Conservation (phyloP, 2,888 invertebrate genomes). For the Pachymerium ferrugineum region DNA sequence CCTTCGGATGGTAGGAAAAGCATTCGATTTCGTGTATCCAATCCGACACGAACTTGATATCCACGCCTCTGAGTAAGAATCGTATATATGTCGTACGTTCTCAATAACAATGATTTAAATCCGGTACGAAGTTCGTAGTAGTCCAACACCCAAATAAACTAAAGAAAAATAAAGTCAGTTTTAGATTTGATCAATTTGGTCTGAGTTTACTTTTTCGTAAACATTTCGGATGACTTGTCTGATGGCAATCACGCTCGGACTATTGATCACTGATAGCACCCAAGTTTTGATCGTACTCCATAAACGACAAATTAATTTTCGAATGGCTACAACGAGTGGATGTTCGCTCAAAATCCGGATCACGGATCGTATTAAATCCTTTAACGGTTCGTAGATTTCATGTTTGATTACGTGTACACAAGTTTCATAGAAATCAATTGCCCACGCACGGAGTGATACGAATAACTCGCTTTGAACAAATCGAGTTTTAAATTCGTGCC, state of each 20-base stretch:
- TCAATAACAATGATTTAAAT: not conserved
- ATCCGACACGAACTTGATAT: conserved; percentile 44
- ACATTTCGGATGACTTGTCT: not conserved
- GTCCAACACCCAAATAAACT: conserved; percentile 32
- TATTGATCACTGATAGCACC: not conserved
- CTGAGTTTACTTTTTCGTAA: not conserved
- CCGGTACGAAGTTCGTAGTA: conserved; percentile 31
- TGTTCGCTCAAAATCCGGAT: conserved; percentile 20
- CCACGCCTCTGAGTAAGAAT: not conserved
- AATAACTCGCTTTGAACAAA: not conserved
- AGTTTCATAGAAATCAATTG: conserved; percentile 37
- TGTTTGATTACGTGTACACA: conserved; percentile 47
- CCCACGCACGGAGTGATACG: conserved; percentile 51
- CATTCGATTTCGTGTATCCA: conserved; percentile 45
- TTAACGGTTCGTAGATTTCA: conserved; percentile 55
- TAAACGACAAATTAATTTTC: not conserved
- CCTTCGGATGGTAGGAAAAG: conserved; percentile 75
- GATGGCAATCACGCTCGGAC: not conserved
- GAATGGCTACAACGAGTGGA: not conserved
- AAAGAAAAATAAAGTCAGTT: not conserved
- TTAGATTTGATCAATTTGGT: not conserved
- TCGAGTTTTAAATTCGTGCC: not conserved
- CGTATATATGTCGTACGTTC: not conserved
- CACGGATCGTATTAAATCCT: conserved; percentile 14
- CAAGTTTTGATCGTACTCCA: not conserved